phyloP scores from a whole-genome alignment of 2,797 vertebrate genomes.

The Esox masquinongy region DNA sequence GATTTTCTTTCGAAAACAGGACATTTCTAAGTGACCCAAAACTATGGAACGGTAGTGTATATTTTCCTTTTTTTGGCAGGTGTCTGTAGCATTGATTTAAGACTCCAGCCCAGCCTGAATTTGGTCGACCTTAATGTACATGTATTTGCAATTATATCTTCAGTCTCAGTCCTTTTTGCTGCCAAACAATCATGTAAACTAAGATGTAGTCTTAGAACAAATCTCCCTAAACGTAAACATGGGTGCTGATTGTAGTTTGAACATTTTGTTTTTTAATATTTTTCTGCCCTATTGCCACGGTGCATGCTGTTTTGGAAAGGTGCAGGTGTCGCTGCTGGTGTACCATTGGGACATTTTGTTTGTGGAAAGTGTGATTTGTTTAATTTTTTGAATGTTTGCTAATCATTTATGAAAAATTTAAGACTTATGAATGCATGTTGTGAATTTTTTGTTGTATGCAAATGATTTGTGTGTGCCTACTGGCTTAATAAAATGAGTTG shows the following conservation, averaged over 20 bases:
- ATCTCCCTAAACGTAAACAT: constrained; percentile 21
- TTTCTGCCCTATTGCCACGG: constrained; percentile 37
- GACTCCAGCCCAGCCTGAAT: constrained; percentile 19
- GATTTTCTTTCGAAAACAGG: too few relatives aligned
- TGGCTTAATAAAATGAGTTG: constrained; percentile 45
- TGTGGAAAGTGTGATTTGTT: constrained; percentile 23
- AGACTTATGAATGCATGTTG: constrained; percentile 60
- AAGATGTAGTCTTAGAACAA: constrained; percentile 17
- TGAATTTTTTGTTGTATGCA: constrained; percentile 42
- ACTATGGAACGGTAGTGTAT: too few relatives aligned
- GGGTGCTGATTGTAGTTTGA: not conserved
- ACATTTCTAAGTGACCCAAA: too few relatives aligned
- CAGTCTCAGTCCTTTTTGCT: constrained; percentile 30
- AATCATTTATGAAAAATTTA: constrained; percentile 27
- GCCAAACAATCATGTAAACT: constrained; percentile 18
- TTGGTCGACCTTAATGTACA: not conserved
- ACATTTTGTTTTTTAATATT: constrained; percentile 40
- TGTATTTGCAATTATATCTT: constrained; percentile 34
- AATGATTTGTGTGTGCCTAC: constrained; percentile 25
- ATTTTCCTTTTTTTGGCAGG: constrained; percentile 14
- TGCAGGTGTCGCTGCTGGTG: constrained; percentile 30
- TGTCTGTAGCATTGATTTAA: constrained; percentile 9
- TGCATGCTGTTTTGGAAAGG: constrained; percentile 29
- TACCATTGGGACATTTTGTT: constrained; percentile 24
- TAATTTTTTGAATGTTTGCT: constrained; percentile 41